Base-by-base conservation (phyloP, 2,797 vertebrate genomes). In the Ceryle rudis region DNA sequence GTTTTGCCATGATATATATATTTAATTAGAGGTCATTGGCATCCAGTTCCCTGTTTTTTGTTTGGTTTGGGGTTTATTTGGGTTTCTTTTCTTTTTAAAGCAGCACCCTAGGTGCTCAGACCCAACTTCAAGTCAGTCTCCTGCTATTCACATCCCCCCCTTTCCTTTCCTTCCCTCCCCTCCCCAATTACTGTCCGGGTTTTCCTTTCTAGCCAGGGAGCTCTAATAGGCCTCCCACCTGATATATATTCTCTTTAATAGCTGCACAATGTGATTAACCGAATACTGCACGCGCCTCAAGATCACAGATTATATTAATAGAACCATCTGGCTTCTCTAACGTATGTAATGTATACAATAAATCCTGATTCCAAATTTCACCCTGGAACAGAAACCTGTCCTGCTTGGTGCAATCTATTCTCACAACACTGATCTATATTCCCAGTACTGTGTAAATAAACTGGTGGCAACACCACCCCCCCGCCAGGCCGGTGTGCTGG, bases 301-400 rank as follows among this genome's bases (percentile, higher is more conserved):
- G 91, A 89, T 80, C 91, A 81, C 69, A 64, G 73, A 42, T 47
- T 62, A 74, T 67, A 93, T 73, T 42, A 93, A 93, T 10, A 49
- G 89, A 54, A n/a, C 96, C 96, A 75, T 90, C 96, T 95, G 97
- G 93, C 95, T 94, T 79, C 89, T 55, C 73, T 79, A 69, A 95
- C 11, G 41, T 46, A 4, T 1, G 77, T 74, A 89, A 92, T 8
- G 29, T 49, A 42, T 20, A 75, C 73, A 82, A 81, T 57, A 97
- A 97, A 95, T 80, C 91, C 83, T 3, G 2, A 16, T 28, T 55
- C 86, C 70, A 74, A 44, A 44, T 35, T 52, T n/a, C 78, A 70
- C 52, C 17, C n/a, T 14, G 89, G 65, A 80, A 4, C 42, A 14
- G 37, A 71, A 90, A 41, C 79, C 77, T 35, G 46, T 81, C 92